A percentile compares a stretch with the other conserved stretches of the same genome.
phyloP scores from a whole-genome alignment of 2,113 vertebrate genomes.

The Onychostoma macrolepis region DNA sequence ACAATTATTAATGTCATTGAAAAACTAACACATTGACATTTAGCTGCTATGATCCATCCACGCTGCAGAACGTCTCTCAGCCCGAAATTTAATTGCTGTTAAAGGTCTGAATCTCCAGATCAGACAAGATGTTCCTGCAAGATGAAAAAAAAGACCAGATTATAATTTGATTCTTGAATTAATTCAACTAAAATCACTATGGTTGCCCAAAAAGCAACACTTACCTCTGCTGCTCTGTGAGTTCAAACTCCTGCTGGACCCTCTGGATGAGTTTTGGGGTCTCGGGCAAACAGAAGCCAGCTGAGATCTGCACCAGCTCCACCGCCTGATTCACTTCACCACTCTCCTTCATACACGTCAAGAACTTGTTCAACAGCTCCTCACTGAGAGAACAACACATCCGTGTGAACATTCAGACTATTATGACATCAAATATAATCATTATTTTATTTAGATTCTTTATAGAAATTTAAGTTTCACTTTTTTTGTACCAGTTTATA shows the following conservation, averaged over 20 bases:
- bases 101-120: constrained; percentile 61
- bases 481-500: too few species aligned
- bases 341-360: constrained; percentile 70
- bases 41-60: not conserved
- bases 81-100: constrained; percentile 53
- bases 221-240: constrained; percentile 83
- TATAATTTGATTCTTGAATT: not conserved
- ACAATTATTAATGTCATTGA: not conserved
- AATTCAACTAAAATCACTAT: not conserved
- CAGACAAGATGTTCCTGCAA: constrained; percentile 64
- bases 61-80: not conserved
- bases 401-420: not conserved
- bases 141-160: not conserved
- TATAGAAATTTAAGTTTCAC: too few species aligned
- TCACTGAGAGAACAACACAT: constrained; percentile 67
- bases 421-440: not conserved
- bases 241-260: constrained; percentile 69
- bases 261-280: constrained; percentile 72
- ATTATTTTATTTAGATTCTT: not conserved
- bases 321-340: constrained; percentile 72
- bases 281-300: constrained; percentile 75
- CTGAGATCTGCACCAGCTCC: constrained; percentile 83
- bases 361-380: constrained; percentile 77
- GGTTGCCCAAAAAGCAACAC: constrained; percentile 14
- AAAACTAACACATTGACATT: not conserved